Base-by-base conservation (phyloP, 2,888 invertebrate genomes). In the Drosophila anceps region DNA sequence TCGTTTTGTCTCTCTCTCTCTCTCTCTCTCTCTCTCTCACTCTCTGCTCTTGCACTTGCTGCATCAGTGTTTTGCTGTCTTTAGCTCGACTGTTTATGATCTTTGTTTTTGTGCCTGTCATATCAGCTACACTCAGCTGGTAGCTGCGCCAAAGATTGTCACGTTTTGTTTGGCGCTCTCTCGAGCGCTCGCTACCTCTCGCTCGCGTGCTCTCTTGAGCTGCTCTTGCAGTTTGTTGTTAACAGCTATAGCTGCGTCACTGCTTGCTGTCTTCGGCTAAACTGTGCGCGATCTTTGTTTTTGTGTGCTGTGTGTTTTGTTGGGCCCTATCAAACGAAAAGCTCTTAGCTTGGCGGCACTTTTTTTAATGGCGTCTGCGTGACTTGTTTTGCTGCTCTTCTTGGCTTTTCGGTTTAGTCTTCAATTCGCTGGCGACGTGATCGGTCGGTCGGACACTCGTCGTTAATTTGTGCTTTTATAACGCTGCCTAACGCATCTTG, bases 391-490 rank as follows among this genome's bases (percentile, higher is more conserved):
- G 73, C 59, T 71, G 69, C 59, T 54, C 57, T 39, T 61, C 60
- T 73, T 57, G 44, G 48, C 68, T 59, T 55, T 60, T 69, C 58
- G 12, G 54, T 57, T 79, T 64, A 88, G 86, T 87, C 88, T 90
- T 81, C 69, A 75, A 73, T 79, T 75, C 74, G 76, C 77, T 75
- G 72, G 69, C 86, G 79, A 76, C 65, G 90, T 65, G 86, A 90
- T 90, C 86, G 83, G 90, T 86, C 69, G 60, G 55, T 44, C 39
- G 44, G 10, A 18, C 24, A 53, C 12, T 10, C 57, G 59, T 62
- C 50, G 54, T 37, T 46, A 41, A 35, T 50, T 64, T 57, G 44
- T 48, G 60, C 43, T 65, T 54, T 73, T 67, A 18, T 4, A 61
- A 60, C 44, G 64, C 10, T 43, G 46, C 55, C 64, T 48, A 64